A percentile compares a stretch with the other conserved stretches of the same genome.
Conservation (phyloP, 2,113 vertebrate species). For the Alethe diademata region DNA sequence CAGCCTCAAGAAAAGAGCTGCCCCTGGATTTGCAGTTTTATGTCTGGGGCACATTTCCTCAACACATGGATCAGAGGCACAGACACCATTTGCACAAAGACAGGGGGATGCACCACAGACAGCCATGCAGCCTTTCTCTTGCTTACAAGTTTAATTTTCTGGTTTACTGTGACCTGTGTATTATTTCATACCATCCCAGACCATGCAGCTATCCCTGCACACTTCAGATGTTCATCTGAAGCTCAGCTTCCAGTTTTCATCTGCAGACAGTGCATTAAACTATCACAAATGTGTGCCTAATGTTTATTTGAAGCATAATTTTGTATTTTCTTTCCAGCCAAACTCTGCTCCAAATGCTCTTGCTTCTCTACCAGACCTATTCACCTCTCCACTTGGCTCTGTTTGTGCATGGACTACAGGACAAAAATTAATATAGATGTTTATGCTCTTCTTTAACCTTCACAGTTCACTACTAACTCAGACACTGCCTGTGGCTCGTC, state of each 20-base stretch:
- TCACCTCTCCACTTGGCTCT: background rate
- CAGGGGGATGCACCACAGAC: background rate
- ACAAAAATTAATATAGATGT: background rate
- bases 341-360: background rate
- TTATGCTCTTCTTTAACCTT: background rate
- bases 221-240: background rate
- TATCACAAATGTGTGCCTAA: background rate
- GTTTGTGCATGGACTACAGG: background rate
- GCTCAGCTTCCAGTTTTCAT: background rate
- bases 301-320: background rate
- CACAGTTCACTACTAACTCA: background rate
- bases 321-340: background rate
- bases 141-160: background rate
- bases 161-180: background rate
- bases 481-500: background rate
- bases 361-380: background rate
- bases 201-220: background rate
- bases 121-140: background rate
- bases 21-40: background rate
- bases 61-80: accelerated
- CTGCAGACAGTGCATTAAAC: background rate
- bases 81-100: background rate
- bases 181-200: background rate
- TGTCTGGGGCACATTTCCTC: background rate
- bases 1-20: background rate